phyloP scores from a whole-genome alignment of 2,797 vertebrate genomes.

The Oreonectes daqikongensis region DNA sequence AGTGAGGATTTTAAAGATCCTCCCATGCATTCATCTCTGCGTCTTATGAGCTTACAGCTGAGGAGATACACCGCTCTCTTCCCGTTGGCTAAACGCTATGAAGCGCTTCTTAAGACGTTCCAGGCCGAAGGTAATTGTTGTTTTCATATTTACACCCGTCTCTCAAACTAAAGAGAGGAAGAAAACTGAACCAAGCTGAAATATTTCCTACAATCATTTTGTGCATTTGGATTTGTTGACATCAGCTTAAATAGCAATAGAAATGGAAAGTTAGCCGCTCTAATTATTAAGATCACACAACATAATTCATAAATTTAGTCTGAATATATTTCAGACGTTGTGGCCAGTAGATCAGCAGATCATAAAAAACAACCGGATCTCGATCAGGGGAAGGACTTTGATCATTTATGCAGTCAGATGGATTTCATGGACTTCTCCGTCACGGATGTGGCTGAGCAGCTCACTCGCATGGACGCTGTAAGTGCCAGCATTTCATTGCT shows the following conservation, averaged over 20 bases:
- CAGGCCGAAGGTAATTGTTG: slow-evolving; percentile 67
- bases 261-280: too few relatives aligned
- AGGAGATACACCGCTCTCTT: slow-evolving; percentile 67
- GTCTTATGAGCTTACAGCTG: slow-evolving; percentile 72
- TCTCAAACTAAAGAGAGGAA: too few relatives aligned
- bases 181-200: too few relatives aligned
- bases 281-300: too few relatives aligned
- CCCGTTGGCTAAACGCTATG: slow-evolving; percentile 67
- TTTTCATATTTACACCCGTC: too few relatives aligned
- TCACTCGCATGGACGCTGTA: slow-evolving; percentile 85
- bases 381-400: slow-evolving; percentile 46
- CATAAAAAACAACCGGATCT: slow-evolving; percentile 37
- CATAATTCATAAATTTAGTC: too few relatives aligned
- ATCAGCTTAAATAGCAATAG: too few relatives aligned
- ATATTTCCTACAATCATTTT: too few relatives aligned
- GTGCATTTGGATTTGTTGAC: too few relatives aligned
- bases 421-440: slow-evolving; percentile 77
- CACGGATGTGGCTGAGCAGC: slow-evolving; percentile 81
- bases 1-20: slow-evolving; percentile 82
- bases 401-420: slow-evolving; percentile 34
- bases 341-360: slow-evolving; percentile 24
- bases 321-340: slow-evolving; percentile 48
- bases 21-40: slow-evolving; percentile 74
- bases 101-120: slow-evolving; percentile 75
- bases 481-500: slow-evolving; percentile 52